Evolutionary conservation across 2,113 vertebrate genomes (phyloP).

Genomic region (Cairina moschata): DNA sequence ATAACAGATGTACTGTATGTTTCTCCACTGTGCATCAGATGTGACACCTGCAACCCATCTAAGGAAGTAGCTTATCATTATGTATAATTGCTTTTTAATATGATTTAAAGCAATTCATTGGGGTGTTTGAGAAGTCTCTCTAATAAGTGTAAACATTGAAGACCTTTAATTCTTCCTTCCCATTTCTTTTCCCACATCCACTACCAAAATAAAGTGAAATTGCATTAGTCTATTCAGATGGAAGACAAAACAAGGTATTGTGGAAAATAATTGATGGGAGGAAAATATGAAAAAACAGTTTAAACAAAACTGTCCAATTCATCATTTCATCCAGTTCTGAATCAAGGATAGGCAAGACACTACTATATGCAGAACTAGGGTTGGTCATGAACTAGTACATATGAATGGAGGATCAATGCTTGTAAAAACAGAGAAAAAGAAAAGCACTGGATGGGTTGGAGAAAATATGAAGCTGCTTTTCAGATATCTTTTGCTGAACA

Average conservation of each 20-base stretch:
- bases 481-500: background rate
- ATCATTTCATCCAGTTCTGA: background rate
- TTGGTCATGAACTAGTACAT: background rate
- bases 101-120: constrained; percentile 37
- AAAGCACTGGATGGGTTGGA: background rate
- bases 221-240: background rate
- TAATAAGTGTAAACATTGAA: background rate
- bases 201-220: background rate
- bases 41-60: constrained; percentile 16
- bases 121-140: background rate
- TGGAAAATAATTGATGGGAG: background rate
- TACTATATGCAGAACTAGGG: rapidly evolving
- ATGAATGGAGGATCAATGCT: background rate
- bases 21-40: background rate
- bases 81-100: background rate
- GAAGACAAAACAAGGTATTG: background rate
- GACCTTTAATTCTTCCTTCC: background rate
- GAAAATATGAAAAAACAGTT: background rate
- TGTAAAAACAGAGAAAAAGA: background rate
- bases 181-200: background rate
- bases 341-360: background rate
- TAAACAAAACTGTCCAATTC: background rate
- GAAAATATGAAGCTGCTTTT: background rate
- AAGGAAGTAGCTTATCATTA: constrained; percentile 21
- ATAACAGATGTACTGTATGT: background rate